These are phyloP conservation scores for Tryphoninae sp. DNA, from an alignment of 2,888 invertebrate species.

Conservation along the genomic window DNA sequence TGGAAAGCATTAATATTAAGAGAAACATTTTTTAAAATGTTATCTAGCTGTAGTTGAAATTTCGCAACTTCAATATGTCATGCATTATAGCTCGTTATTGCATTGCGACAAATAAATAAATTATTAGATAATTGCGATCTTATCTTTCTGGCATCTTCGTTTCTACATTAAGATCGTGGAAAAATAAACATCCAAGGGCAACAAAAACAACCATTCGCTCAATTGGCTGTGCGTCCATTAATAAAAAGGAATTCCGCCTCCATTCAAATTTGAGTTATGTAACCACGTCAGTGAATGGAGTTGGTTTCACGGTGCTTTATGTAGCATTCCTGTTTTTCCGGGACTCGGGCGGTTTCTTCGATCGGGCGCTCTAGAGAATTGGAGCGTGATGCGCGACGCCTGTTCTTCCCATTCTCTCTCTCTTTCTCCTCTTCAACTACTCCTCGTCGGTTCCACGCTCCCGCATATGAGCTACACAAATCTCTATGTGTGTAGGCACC, in stretches of 20 bases:
- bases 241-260: background rate
- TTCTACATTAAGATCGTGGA: too few species aligned
- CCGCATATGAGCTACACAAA: conserved; percentile 12
- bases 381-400: conserved; percentile 63
- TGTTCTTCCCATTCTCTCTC: conserved; percentile 34
- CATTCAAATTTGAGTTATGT: conserved; percentile 20
- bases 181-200: too few species aligned
- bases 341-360: conserved; percentile 50
- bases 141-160: too few species aligned
- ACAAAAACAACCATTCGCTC: too few species aligned
- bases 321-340: conserved; percentile 43
- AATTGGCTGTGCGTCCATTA: too few species aligned
- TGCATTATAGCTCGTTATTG: background rate
- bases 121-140: background rate
- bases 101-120: background rate
- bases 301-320: conserved; percentile 15
- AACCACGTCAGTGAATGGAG: conserved; percentile 15
- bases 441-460: conserved; percentile 24
- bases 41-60: background rate
- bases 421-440: conserved; percentile 33
- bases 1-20: conserved; percentile 36
- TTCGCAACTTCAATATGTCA: background rate
- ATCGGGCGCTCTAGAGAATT: conserved; percentile 60
- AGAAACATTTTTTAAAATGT: background rate
- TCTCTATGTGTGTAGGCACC: conserved; percentile 35